Evolutionary conservation across 2,113 vertebrate genomes (phyloP).

Genomic region (Vanacampus margaritifer): DNA sequence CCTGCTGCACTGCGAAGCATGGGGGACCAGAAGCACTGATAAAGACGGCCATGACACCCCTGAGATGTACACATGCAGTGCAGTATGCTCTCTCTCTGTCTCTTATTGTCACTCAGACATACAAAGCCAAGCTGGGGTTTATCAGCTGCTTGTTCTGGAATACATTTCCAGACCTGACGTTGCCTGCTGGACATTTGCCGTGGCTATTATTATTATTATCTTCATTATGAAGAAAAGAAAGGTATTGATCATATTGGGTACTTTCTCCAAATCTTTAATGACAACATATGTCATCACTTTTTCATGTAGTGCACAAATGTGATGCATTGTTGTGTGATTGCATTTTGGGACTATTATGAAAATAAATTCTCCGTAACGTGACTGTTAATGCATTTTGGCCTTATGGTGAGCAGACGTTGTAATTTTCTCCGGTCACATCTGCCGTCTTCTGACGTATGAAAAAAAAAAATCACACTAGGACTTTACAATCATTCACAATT

Average conservation of each 20-base stretch:
- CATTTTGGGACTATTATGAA: background rate
- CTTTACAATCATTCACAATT: too few relatives aligned
- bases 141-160: constrained; percentile 53
- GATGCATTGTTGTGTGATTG: background rate
- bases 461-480: too few relatives aligned
- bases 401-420: background rate
- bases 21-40: constrained; percentile 52
- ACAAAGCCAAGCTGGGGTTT: constrained; percentile 33
- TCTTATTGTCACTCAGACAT: constrained; percentile 9
- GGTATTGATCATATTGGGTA: constrained; percentile 4
- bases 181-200: constrained; percentile 39
- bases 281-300: background rate
- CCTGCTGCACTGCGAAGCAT: constrained; percentile 38
- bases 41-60: constrained; percentile 54
- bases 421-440: too few relatives aligned
- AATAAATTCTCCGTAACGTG: background rate
- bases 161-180: constrained; percentile 35
- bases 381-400: background rate
- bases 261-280: background rate
- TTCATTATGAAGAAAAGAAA: constrained; percentile 24
- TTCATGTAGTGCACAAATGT: background rate
- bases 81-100: constrained; percentile 5
- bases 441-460: too few relatives aligned
- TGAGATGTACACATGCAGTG: constrained; percentile 20
- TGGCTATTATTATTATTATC: too few relatives aligned